Evolutionary conservation across 2,888 invertebrate genomes (phyloP).

Genomic region (Blera fallax): DNA sequence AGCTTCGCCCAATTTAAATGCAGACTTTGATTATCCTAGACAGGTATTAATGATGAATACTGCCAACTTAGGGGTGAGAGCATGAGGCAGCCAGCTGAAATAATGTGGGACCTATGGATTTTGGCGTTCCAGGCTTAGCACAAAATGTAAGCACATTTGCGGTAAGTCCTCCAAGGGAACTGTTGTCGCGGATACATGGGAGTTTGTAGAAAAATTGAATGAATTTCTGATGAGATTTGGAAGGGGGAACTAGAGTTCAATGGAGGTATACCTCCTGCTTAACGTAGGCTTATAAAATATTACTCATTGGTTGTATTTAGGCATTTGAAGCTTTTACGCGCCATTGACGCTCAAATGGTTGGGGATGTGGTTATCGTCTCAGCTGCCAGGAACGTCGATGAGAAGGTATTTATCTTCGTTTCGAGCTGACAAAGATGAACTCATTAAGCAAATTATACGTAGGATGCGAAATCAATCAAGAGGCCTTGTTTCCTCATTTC

Average conservation of each 20-base stretch:
- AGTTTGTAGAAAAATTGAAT: not conserved
- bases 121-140: not conserved
- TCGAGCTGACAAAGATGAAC: too few relatives aligned
- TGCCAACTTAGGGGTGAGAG: not conserved
- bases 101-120: not conserved
- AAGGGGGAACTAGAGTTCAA: not conserved
- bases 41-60: conserved; percentile 16
- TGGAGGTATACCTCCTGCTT: not conserved
- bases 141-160: not conserved
- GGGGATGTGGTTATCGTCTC: too few relatives aligned
- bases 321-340: not conserved
- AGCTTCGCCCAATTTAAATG: not conserved
- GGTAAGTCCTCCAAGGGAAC: not conserved
- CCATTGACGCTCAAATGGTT: not conserved
- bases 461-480: too few relatives aligned
- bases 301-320: not conserved
- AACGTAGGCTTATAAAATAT: not conserved
- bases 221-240: not conserved
- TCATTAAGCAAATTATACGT: too few relatives aligned
- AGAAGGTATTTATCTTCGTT: too few relatives aligned
- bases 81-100: conserved; percentile 4
- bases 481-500: too few relatives aligned
- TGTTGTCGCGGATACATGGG: not conserved
- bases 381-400: too few relatives aligned
- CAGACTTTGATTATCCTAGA: conserved; percentile 13